Base-by-base conservation (phyloP, 2,797 vertebrate species). In the Microctenopoma lineatum region DNA sequence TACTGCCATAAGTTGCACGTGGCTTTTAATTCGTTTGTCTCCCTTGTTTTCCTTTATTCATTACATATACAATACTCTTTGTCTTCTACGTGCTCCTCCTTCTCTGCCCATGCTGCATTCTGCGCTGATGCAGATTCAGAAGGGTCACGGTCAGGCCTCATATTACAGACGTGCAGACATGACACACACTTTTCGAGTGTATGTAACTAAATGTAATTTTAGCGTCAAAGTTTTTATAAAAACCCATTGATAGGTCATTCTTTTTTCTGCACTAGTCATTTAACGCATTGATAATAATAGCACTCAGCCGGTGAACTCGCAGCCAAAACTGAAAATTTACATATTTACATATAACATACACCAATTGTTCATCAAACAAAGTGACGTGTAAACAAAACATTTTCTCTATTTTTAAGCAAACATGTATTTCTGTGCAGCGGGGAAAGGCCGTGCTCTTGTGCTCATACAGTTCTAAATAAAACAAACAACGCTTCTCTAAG, bases 41-140 rank as follows among this genome's bases (percentile, higher is more conserved):
- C 67, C 46, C 21, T 47, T 38, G 62, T 45, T 50, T 26, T 75
- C 27, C 52, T 65, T 61, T 56, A 65, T 72, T 68, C 59, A 53
- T 54, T 11, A 21, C 21, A 21, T 21, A 21, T 21, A 21, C 21
- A 21, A 26, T 34, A 51, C 2, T 55, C 45, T 25, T 44, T 44
- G 53, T 5, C 21, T n/a, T 52, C 34, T 13, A 9, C 54, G 26
- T 11, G 36, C 26, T 53, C 4, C 36, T 60, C 27, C 34, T 26
- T 13, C 21, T 59, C 29, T 36, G 18, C 46, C 27, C 13, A 41
- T 34, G 18, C 39, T n/a, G 61, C 54, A 56, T 11, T 59, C 18
- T 53, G 21, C 32, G 14, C 27, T 45, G 27, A 48, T 54, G 27
- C 39, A 4, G 4, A 14, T 14, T 41, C 39, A 14, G 13, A 41